Evolutionary conservation across 2,888 invertebrate genomes (phyloP), one percentile per base, ranked within the genome.

Genomic region (Lutraria lutraria): DNA sequence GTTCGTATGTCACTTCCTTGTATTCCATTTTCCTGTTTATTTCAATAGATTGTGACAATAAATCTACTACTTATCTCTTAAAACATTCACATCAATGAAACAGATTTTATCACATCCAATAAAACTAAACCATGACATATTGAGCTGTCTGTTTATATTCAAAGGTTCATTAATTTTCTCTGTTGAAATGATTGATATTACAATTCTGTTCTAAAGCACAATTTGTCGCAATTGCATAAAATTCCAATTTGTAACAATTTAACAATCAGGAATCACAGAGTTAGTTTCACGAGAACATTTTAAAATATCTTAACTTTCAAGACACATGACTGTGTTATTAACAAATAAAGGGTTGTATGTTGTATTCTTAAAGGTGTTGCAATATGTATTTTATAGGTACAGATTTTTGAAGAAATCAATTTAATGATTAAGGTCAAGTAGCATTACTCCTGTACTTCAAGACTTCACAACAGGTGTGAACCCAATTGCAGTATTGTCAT

Each of bases 231-330:
- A 68, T 68, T n/a, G n/a, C n/a, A 68, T 10, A 68, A 68, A 68
- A 25, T 68, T 68, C 25, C n/a, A 68, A 68, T 68, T 68, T 68
- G 63, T 25, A 68, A 68, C 63, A 68, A 68, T 68, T 68, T 68
- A 25, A 3, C 3, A 68, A 68, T 68, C 63, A 68, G 12, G 63
- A 25, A 25, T 13, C 63, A 68, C 12, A 21, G 6, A 68, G 25
- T 68, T 25, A 68, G 25, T 13, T 25, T 25, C 63, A 68, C 12
- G n/a, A 68, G 63, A 8, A n/a, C 8, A n/a, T 15, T n/a, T 2
- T n/a, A 25, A 21, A 6, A 25, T 8, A 68, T 25, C 63, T 25
- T n/a, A 25, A 25, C 13, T 12, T 25, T 68, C 25, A n/a, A 68
- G 25, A 8, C 25, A n/a, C 25, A 25, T 68, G 63, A n/a, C n/a